Evolutionary conservation across 2,888 invertebrate species (phyloP).

Genomic region (Tinea semifulvella): DNA sequence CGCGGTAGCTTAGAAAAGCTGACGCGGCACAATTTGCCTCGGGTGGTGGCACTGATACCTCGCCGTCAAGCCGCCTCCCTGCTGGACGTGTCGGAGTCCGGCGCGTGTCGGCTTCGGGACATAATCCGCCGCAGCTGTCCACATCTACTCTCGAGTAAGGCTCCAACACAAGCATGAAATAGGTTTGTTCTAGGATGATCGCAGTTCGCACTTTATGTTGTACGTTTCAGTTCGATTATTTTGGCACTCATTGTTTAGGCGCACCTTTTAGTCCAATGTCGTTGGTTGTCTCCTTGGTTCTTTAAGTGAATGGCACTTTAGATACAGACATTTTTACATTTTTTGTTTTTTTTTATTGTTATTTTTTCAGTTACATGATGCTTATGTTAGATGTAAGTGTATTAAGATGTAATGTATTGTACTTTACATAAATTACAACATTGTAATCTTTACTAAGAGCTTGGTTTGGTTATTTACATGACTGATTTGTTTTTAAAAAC

Average conservation of each 20-base stretch:
- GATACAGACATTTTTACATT: not conserved
- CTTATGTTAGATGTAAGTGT: not conserved
- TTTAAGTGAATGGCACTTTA: not conserved
- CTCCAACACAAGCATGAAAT: conserved; percentile 50
- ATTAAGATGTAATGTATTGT: too few relatives aligned
- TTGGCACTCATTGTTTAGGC: not conserved
- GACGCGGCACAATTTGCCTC: conserved; percentile 27
- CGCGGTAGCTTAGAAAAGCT: conserved; percentile 41
- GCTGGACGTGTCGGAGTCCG: conserved; percentile 20
- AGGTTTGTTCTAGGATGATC: conserved; percentile 45
- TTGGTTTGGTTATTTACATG: too few relatives aligned
- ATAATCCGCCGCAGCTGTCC: conserved; percentile 23
- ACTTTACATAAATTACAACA: too few relatives aligned
- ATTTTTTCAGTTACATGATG: not conserved
- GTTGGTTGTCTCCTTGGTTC: not conserved
- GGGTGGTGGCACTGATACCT: conserved; percentile 27
- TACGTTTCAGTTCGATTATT: conserved; percentile 6
- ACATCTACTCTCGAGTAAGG: conserved; percentile 38
- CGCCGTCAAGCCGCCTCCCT: conserved; percentile 24
- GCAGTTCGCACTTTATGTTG: conserved; percentile 13
- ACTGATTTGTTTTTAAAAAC: too few relatives aligned
- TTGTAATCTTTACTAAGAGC: too few relatives aligned
- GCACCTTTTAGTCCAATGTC: not conserved
- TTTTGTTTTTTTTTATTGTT: not conserved
- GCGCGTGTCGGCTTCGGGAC: not conserved